Evolutionary conservation across 2,797 vertebrate genomes (phyloP).

Genomic region (Mergus octosetaceus): DNA sequence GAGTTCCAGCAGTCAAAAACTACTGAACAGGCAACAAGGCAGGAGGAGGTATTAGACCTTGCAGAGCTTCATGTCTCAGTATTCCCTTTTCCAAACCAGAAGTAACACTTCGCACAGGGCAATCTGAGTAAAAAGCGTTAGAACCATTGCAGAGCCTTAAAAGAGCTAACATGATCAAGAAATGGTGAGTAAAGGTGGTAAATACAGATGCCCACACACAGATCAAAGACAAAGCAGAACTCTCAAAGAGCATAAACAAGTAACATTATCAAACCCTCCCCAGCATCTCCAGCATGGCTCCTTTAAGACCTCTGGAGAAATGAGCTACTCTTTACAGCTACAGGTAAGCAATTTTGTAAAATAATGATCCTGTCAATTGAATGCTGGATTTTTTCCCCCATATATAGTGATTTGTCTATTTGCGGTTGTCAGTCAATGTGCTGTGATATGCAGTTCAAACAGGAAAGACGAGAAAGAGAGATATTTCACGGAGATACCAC

Average conservation of each 20-base stretch:
- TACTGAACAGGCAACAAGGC: neutral
- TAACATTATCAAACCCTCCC: neutral
- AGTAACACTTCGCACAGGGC: neutral
- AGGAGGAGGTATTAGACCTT: neutral
- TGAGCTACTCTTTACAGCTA: neutral
- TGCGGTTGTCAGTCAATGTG: neutral
- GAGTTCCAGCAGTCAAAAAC: conserved; percentile 20
- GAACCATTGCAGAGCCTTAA: neutral
- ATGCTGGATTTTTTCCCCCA: neutral
- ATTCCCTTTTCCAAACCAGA: neutral
- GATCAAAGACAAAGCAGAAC: neutral
- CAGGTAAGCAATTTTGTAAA: conserved; percentile 21
- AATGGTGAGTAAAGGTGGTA: neutral
- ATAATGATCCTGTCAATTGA: neutral
- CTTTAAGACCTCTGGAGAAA: neutral
- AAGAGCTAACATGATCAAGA: neutral
- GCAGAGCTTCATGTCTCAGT: neutral
- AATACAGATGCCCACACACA: neutral
- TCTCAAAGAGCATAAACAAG: neutral
- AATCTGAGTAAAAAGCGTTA: neutral
- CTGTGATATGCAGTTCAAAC: conserved; percentile 27
- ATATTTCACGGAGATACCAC: neutral
- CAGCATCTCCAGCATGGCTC: neutral
- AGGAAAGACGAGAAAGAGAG: neutral
- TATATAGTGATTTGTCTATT: neutral